phyloP scores from a whole-genome alignment of 2,113 vertebrate genomes.

The Bufo bufo region DNA sequence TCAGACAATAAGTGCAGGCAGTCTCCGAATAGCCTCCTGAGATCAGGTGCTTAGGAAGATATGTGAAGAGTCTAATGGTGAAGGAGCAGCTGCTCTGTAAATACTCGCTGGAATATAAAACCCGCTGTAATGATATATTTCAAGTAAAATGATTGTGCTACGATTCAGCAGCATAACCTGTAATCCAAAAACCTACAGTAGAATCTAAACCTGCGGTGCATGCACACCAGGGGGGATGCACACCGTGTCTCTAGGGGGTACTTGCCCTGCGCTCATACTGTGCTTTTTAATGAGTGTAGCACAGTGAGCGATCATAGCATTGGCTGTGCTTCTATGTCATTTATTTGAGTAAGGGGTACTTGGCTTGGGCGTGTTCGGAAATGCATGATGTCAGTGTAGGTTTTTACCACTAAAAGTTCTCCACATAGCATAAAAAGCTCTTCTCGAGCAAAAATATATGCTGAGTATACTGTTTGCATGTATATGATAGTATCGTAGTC shows the following conservation, averaged over 20 bases:
- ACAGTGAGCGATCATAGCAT: background rate
- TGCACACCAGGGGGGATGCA: background rate
- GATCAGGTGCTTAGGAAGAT: constrained; percentile 21
- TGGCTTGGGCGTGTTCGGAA: too few species aligned
- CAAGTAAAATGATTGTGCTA: background rate
- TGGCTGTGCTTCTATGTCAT: background rate
- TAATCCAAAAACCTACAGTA: background rate
- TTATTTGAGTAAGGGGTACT: background rate
- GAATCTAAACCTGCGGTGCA: background rate
- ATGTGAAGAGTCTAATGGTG: constrained; percentile 1
- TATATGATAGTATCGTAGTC: too few species aligned
- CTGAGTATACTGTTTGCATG: too few species aligned
- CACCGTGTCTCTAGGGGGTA: background rate
- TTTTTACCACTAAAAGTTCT: too few species aligned
- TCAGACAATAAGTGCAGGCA: background rate
- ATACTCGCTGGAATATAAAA: background rate
- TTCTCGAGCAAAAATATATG: too few species aligned
- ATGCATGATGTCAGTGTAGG: too few species aligned
- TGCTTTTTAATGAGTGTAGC: background rate
- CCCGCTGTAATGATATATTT: background rate
- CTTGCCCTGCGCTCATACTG: background rate
- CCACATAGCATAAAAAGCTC: too few species aligned
- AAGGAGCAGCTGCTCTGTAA: constrained; percentile 15
- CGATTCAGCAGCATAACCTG: background rate
- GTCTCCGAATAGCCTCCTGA: constrained; percentile 11